Evolutionary conservation across 2,797 vertebrate genomes (phyloP), one percentile per base, ranked within the genome.

Genomic region (Danio albolineatus): DNA sequence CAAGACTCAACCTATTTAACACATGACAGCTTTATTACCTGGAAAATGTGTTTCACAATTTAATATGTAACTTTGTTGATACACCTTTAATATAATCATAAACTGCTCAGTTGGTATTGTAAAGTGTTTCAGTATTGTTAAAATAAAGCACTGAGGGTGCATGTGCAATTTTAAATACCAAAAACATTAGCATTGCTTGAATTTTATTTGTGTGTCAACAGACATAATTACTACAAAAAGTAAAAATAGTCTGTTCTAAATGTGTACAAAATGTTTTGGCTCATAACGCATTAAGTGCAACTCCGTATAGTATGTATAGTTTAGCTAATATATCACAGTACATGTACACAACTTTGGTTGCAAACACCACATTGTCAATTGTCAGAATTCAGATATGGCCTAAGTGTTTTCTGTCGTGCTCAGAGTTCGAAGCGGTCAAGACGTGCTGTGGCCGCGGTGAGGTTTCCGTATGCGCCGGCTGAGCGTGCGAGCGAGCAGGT

Each of bases 401-500:
- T 1, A 28, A 28, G 28, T 28, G 28, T 28, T 28, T 28, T 28
- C 28, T n/a, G n/a, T n/a, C 5, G 5, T 28, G 39, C n/a, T 10
- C 39, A 3, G n/a, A 12, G 49, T 8, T 66, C 57, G 44, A 46
- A 61, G n/a, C n/a, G 21, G 89, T 79, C 87, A 86, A 4, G 89
- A 88, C 28, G 83, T 92, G 85, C 87, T 93, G 54, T 53, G 90
- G 59, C 84, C 86, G 74, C 88, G 89, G 7, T 82, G 87, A 4
- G 90, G 53, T 9, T n/a, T 74, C 4, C 85, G 82, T 77, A 94
- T 92, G 70, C 86, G 91, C 56, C 93, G 94, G 77, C 96, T 96
- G 49, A 97, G 86, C 7, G 92, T 92, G 66, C 91, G 94, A 8
- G 95, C 95, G 0, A 97, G 85, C 13, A 94, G 92, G 67, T 96